phyloP scores from a whole-genome alignment of 35 echinoderm and acorn worm species.

The Diadema setosum region DNA sequence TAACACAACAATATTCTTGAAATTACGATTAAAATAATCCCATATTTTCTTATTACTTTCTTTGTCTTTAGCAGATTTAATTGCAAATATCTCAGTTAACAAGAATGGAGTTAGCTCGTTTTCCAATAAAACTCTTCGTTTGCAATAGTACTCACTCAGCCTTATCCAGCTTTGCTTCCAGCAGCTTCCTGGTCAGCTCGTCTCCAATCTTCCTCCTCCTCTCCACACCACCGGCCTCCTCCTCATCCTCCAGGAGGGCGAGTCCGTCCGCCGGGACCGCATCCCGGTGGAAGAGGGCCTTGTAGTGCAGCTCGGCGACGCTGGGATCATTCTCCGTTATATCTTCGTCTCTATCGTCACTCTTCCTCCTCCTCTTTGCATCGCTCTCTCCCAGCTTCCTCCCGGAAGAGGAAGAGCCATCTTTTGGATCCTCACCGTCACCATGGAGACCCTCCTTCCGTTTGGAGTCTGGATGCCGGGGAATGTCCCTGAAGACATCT shows the following conservation, averaged over 20 bases:
- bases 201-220: neutral
- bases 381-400: neutral
- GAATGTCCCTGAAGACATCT: constrained; percentile 43
- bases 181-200: neutral
- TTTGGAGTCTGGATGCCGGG: neutral
- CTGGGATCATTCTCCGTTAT: constrained; percentile 17
- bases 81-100: no score
- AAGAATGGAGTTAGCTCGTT: no score
- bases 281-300: constrained; percentile 58
- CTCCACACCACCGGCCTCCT: neutral
- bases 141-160: neutral
- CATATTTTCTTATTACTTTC: no score
- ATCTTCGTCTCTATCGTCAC: neutral
- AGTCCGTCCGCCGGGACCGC: neutral
- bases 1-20: no score
- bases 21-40: no score
- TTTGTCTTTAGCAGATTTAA: no score
- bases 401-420: neutral
- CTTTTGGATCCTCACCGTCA: neutral
- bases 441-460: neutral
- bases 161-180: neutral
- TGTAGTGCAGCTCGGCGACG: constrained; percentile 86
- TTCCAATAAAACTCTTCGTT: no score
- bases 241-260: constrained; percentile 3
- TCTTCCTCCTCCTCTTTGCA: neutral